phyloP scores from a whole-genome alignment of 2,888 invertebrate species.

The Leucania comma region DNA sequence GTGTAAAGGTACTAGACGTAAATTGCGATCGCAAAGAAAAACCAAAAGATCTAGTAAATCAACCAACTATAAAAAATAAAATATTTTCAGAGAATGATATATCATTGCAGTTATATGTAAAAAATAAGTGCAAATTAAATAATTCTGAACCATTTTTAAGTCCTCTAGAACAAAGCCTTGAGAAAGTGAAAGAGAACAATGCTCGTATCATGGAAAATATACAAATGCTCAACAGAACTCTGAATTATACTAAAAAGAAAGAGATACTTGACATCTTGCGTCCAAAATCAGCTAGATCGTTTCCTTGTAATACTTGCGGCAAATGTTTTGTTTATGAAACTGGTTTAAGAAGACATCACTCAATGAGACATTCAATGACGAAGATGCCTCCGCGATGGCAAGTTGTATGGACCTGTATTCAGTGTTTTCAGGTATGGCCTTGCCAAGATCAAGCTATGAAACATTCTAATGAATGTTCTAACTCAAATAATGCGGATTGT shows the following conservation, averaged over 20 bases:
- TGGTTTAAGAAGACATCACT: conserved; percentile 83
- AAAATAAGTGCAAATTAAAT: conserved; percentile 46
- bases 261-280: conserved; percentile 81
- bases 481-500: conserved; percentile 73
- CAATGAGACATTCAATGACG: conserved; percentile 79
- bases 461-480: conserved; percentile 81
- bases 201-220: conserved; percentile 88
- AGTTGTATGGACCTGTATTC: conserved; percentile 87
- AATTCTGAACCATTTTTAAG: conserved; percentile 64
- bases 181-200: conserved; percentile 87
- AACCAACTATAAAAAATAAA: conserved; percentile 46
- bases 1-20: conserved; percentile 25
- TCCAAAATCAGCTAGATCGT: conserved; percentile 80
- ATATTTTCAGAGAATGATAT: conserved; percentile 37
- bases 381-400: conserved; percentile 85
- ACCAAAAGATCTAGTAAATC: conserved; percentile 37
- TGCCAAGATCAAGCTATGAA: conserved; percentile 80
- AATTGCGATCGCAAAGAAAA: conserved; percentile 45
- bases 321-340: conserved; percentile 88
- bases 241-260: conserved; percentile 86
- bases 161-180: conserved; percentile 84
- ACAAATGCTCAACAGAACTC: conserved; percentile 84
- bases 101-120: conserved; percentile 40
- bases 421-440: conserved; percentile 89
- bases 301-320: conserved; percentile 85